Percentiles rank a stretch among this genome's conserved stretches.
phyloP scores from a whole-genome alignment of 2,797 vertebrate species.

The Enteromius trimaculatus region DNA sequence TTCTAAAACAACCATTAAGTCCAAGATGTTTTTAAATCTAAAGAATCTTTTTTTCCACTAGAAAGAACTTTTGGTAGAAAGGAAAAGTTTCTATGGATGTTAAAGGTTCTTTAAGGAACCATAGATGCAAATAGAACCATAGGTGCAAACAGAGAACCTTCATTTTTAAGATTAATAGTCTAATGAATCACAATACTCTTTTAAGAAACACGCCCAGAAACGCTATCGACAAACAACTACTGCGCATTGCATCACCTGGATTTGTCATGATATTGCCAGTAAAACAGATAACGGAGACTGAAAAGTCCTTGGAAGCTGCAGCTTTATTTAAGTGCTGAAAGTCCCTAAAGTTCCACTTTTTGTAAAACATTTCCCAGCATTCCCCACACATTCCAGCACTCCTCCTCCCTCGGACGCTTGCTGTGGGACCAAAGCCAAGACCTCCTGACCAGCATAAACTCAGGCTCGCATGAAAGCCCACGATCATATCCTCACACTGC shows the following conservation, averaged over 20 bases:
- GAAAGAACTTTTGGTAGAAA: neutral
- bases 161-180: neutral
- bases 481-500: neutral
- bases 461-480: slow-evolving; percentile 14
- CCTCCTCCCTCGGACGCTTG: slow-evolving; percentile 26
- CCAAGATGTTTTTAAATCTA: neutral
- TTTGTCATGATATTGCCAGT: neutral
- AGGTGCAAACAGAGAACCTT: neutral
- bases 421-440: slow-evolving; percentile 22
- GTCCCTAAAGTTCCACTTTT: slow-evolving; percentile 12
- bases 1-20: neutral
- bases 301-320: neutral
- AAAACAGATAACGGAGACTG: neutral
- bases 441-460: slow-evolving; percentile 23
- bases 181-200: slow-evolving; percentile 3
- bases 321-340: neutral
- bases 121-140: neutral
- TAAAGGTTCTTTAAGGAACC: neutral
- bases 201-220: slow-evolving; percentile 21
- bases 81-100: too few species aligned
- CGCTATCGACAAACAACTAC: neutral
- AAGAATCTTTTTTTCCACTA: neutral
- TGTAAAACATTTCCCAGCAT: slow-evolving; percentile 39
- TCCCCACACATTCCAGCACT: slow-evolving; percentile 53
- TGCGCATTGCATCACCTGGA: neutral